Conservation (phyloP, 2,113 vertebrate species). For the Platycercus adscitus region DNA sequence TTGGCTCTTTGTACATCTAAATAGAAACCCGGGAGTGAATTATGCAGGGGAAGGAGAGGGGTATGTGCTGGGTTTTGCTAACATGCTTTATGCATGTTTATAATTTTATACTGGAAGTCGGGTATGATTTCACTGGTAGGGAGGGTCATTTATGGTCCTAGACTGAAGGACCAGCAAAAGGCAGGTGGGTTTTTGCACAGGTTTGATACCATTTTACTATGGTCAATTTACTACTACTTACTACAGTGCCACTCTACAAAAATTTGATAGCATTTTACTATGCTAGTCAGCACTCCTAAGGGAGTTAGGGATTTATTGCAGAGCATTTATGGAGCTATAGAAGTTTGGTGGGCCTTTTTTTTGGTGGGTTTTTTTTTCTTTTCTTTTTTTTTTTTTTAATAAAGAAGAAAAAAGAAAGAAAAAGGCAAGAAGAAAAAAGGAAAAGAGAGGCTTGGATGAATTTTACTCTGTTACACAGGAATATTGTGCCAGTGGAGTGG, state of each 20-base stretch:
- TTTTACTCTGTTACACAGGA: neutral
- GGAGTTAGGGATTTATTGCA: neutral
- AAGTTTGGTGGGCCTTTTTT: neutral
- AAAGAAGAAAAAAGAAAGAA: neutral
- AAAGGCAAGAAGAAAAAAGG: accelerated
- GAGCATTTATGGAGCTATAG: neutral
- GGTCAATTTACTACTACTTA: neutral
- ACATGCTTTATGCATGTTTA: neutral
- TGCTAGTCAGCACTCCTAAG: neutral
- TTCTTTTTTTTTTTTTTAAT: neutral
- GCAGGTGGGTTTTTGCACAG: neutral
- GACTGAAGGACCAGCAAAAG: neutral
- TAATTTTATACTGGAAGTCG: neutral
- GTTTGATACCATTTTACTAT: neutral
- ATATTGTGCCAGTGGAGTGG: neutral
- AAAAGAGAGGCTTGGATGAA: neutral
- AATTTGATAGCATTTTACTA: neutral
- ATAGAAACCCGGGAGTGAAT: neutral
- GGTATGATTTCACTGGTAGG: neutral
- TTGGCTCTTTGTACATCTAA: neutral
- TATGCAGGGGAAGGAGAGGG: neutral
- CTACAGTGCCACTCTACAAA: neutral
- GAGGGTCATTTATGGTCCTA: neutral
- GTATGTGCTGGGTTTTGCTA: neutral
- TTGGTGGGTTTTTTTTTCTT: too few species aligned